Evolutionary conservation across 2,113 vertebrate species (phyloP).

Genomic region (Perca flavescens): DNA sequence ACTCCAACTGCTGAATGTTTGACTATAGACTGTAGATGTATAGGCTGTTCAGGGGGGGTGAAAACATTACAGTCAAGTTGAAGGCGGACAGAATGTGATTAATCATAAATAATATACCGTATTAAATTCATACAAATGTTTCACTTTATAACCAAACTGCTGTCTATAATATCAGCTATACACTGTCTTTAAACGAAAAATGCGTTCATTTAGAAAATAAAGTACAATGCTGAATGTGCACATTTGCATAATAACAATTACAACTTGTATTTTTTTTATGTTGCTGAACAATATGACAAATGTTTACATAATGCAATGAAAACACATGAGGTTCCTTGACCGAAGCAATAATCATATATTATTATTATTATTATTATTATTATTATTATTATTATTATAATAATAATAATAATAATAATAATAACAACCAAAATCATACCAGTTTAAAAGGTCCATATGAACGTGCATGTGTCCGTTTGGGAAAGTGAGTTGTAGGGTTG

Average conservation of each 20-base stretch:
- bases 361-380: background rate
- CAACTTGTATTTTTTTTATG: no score
- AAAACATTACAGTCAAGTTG: background rate
- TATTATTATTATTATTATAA: background rate
- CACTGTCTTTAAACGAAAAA: background rate
- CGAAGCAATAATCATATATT: background rate
- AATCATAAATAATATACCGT: background rate
- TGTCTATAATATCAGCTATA: background rate
- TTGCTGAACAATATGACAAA: no score
- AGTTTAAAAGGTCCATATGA: background rate
- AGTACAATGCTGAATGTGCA: background rate
- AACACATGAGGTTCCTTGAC: background rate
- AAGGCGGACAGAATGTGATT: background rate
- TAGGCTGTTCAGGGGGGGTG: background rate
- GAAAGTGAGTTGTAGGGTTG: slow-evolving; percentile 61
- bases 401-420: background rate
- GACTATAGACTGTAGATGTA: background rate
- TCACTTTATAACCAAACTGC: background rate
- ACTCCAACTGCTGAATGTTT: slow-evolving; percentile 30
- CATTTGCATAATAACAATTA: background rate
- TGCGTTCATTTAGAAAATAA: background rate
- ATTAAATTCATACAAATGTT: background rate
- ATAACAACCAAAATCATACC: slow-evolving; percentile 17
- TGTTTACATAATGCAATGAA: background rate
- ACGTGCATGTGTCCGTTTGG: slow-evolving; percentile 51